A percentile compares a stretch with the other conserved stretches of the same genome.
Evolutionary conservation across 2,888 invertebrate species (phyloP).

Genomic region (Halictus ligatus): DNA sequence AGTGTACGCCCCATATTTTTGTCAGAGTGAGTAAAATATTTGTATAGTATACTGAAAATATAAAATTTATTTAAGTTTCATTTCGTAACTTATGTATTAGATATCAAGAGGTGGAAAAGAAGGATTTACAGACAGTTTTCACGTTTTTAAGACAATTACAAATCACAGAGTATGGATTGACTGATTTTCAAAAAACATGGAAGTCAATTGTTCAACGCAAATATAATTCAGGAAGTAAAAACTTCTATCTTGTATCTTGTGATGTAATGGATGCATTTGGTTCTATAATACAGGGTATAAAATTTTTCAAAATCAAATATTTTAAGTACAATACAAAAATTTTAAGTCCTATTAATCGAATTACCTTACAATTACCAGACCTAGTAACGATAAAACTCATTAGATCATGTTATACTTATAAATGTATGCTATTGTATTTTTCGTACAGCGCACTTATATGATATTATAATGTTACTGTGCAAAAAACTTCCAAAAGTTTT

Average conservation of each 20-base stretch:
- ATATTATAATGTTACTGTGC: constrained; percentile 33
- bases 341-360: background rate
- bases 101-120: background rate
- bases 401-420: background rate
- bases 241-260: constrained; percentile 28
- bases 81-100: constrained; percentile 7
- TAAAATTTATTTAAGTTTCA: background rate
- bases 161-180: constrained; percentile 19
- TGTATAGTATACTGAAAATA: background rate
- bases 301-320: background rate
- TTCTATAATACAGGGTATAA: constrained; percentile 48
- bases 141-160: constrained; percentile 45
- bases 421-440: background rate
- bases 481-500: constrained; percentile 38
- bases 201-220: constrained; percentile 13
- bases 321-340: background rate
- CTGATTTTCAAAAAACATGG: constrained; percentile 37
- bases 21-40: background rate
- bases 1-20: constrained; percentile 39
- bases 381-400: background rate
- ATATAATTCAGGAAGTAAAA: background rate
- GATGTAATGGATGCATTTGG: constrained; percentile 53
- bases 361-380: background rate
- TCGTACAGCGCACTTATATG: constrained; percentile 24
- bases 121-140: background rate